These are phyloP conservation scores for Cheilosia scutellata DNA, from an alignment of 2,888 invertebrate species.

Conservation along the genomic window DNA sequence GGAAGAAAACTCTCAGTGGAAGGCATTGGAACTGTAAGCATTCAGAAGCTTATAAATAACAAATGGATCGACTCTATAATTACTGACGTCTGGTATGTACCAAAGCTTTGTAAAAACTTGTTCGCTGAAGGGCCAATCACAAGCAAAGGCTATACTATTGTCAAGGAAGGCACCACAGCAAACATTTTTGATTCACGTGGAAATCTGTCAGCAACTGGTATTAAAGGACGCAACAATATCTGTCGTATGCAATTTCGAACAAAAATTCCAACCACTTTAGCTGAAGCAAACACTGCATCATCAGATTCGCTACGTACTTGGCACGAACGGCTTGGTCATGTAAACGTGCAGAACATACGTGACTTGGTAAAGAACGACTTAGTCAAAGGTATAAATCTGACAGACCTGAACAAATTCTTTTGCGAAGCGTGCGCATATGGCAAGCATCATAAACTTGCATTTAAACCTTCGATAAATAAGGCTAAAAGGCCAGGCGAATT, in stretches of 20 bases:
- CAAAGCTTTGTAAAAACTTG: constrained; percentile 3
- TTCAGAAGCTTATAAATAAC: not conserved
- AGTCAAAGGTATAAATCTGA: not conserved
- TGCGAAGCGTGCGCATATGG: not conserved
- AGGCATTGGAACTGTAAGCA: not conserved
- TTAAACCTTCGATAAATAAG: not conserved
- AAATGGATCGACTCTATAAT: not conserved
- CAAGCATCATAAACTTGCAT: not conserved
- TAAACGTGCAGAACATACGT: not conserved
- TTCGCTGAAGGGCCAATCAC: not conserved
- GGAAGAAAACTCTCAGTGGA: not conserved
- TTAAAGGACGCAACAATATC: not conserved
- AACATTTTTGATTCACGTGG: not conserved
- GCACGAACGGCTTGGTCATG: not conserved
- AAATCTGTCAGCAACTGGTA: not conserved
- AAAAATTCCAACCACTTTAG: not conserved
- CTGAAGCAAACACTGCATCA: not conserved
- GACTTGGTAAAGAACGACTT: not conserved
- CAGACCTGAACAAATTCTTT: not conserved
- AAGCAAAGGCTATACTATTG: not conserved
- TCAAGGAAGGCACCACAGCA: not conserved
- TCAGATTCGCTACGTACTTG: not conserved
- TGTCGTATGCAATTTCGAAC: not conserved
- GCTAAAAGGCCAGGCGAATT: not conserved
- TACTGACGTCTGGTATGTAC: constrained; percentile 1